phyloP scores from a whole-genome alignment of 2,888 invertebrate genomes.

The Rhogogaster chlorosoma region DNA sequence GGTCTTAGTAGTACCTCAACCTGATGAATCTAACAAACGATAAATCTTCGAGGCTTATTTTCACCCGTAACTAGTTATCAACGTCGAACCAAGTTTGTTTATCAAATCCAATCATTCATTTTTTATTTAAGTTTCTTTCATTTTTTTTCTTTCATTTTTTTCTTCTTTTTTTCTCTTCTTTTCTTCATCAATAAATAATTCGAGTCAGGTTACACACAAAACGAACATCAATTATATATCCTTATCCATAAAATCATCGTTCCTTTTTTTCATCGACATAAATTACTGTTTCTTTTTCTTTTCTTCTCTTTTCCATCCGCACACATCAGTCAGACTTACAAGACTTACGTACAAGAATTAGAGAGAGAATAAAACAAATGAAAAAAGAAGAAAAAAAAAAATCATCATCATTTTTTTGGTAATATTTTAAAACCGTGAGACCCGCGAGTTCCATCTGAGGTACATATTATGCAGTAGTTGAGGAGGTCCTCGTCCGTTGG shows the following conservation, averaged over 20 bases:
- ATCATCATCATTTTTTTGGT: neutral
- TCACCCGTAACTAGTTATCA: constrained; percentile 44
- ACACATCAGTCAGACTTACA: too few relatives aligned
- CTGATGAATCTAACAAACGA: constrained; percentile 38
- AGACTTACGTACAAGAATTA: too few relatives aligned
- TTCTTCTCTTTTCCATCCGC: too few relatives aligned
- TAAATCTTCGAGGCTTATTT: constrained; percentile 37
- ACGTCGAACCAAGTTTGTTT: constrained; percentile 41
- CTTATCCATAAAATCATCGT: too few relatives aligned
- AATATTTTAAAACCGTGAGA: neutral
- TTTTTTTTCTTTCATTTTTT: neutral
- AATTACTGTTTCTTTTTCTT: too few relatives aligned
- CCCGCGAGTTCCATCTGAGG: neutral
- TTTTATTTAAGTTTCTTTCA: neutral
- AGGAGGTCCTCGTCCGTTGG: constrained; percentile 50
- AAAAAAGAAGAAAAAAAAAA: too few relatives aligned
- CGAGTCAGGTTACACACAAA: too few relatives aligned
- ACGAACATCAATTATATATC: too few relatives aligned
- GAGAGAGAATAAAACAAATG: too few relatives aligned
- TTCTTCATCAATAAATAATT: neutral
- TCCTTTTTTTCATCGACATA: too few relatives aligned
- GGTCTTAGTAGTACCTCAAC: constrained; percentile 2
- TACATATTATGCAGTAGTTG: neutral
- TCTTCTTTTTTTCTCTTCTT: neutral
- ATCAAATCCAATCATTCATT: constrained; percentile 41